Evolutionary conservation across 2,797 vertebrate species (phyloP).

Genomic region (Gallinago nigripennis): DNA sequence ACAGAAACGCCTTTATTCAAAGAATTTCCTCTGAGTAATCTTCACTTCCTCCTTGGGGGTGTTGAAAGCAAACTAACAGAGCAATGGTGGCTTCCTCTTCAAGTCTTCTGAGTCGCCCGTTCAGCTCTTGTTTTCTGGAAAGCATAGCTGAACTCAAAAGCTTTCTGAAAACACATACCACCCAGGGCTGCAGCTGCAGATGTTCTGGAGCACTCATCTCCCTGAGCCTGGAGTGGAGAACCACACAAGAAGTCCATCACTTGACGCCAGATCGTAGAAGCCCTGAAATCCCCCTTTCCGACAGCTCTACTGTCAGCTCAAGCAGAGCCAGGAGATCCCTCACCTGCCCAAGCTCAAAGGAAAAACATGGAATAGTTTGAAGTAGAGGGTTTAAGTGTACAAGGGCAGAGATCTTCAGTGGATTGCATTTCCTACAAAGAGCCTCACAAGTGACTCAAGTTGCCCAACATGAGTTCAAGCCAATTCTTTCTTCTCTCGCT

Average conservation of each 20-base stretch:
- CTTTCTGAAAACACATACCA: background rate
- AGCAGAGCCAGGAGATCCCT: background rate
- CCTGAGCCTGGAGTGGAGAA: background rate
- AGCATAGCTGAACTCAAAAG: background rate
- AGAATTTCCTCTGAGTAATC: background rate
- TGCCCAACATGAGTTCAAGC: background rate
- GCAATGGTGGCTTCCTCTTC: background rate
- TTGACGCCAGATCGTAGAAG: accelerated
- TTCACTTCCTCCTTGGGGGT: background rate
- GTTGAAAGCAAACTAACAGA: background rate
- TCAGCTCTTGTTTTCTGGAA: background rate
- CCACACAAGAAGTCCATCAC: background rate
- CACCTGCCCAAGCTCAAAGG: background rate
- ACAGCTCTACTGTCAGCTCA: background rate
- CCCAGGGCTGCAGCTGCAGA: background rate
- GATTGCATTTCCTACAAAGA: background rate
- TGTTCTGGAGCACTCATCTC: background rate
- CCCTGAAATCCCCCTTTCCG: background rate
- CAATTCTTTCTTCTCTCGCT: background rate
- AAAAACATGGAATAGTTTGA: background rate
- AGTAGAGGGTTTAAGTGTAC: background rate
- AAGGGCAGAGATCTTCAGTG: background rate
- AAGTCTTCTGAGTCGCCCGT: background rate
- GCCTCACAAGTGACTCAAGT: background rate
- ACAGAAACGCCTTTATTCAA: background rate